Conservation (phyloP, 2,888 invertebrate genomes). For the Eueremaeus valkanovi region DNA sequence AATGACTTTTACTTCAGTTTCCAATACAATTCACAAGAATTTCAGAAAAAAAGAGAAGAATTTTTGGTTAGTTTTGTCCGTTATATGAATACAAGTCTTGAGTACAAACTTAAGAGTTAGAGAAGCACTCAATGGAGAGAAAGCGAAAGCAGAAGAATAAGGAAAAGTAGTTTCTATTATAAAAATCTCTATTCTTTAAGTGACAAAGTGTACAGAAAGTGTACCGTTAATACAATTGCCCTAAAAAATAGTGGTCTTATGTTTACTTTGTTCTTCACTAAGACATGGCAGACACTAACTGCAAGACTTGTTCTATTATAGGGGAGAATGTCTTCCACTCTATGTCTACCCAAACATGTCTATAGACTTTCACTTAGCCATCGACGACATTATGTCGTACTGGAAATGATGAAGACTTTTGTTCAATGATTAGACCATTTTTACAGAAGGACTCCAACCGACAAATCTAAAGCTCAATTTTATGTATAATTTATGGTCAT, state of each 20-base stretch:
- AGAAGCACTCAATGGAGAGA: not conserved
- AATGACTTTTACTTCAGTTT: slow-evolving; percentile 20
- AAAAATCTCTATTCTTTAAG: not conserved
- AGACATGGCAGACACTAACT: not conserved
- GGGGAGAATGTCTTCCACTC: no score
- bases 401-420: slow-evolving; percentile 13
- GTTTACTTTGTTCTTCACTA: slow-evolving; percentile 17
- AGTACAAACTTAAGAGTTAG: not conserved
- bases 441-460: not conserved
- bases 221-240: slow-evolving; percentile 10
- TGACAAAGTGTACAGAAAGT: slow-evolving; percentile 25
- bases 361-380: not conserved
- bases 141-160: not conserved
- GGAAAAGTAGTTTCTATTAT: slow-evolving; percentile 8
- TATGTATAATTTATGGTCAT: slow-evolving; percentile 36
- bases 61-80: not conserved
- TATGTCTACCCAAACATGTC: not conserved
- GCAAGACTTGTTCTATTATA: no score
- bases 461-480: slow-evolving; percentile 26
- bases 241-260: slow-evolving; percentile 3
- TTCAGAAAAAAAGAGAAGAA: not conserved
- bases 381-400: not conserved
- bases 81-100: slow-evolving; percentile 19
- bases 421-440: slow-evolving; percentile 27
- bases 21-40: not conserved